Base-by-base conservation (phyloP, 2,797 vertebrate species). In the Iguana delicatissima region DNA sequence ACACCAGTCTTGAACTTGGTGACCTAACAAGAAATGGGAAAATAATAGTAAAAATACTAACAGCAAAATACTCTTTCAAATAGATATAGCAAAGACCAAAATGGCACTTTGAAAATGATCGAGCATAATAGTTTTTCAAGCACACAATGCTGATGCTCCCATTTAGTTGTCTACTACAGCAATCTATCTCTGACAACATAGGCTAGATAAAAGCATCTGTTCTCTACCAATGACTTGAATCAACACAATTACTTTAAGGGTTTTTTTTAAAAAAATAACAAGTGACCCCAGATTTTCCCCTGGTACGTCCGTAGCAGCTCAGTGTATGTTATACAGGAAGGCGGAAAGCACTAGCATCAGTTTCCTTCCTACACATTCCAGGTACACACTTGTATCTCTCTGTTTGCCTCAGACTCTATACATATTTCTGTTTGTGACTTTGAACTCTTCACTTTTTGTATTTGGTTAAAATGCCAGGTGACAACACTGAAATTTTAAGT, bases 271-370 rank as follows among this genome's bases (percentile, higher is more conserved):
- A 80, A 35, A 55, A 29, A 24, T 38, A 73, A 92, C 57, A 10
- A 90, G 80, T 80, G 92, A 89, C 81, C 38, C n/a, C 88, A 77
- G 74, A 83, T 91, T 91, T 86, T 0, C 2, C 20, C 93, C 2
- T 80, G 42, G 74, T 32, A 72, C 92, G 91, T 89, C 93, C 94
- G 93, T 87, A 92, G 88, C 89, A 93, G 89, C 74, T 91, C 84
- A 92, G 92, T 95, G 86, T 93, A 92, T 86, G 90, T 89, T 89
- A 92, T 0, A 79, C 93, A 90, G 93, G 93, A 94, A 93, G 22
- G 2, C 92, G 93, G 88, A 90, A 94, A 93, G 89, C 90, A 93
- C 13, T 93, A 93, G 93, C 92, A 92, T 95, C 95, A 95, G 87
- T 85, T 89, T 64, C 59, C 92, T 94, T 95, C 92, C 93, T 73